phyloP scores from a whole-genome alignment of 1,140 invertebrate species.

The Drosophila rufa region DNA sequence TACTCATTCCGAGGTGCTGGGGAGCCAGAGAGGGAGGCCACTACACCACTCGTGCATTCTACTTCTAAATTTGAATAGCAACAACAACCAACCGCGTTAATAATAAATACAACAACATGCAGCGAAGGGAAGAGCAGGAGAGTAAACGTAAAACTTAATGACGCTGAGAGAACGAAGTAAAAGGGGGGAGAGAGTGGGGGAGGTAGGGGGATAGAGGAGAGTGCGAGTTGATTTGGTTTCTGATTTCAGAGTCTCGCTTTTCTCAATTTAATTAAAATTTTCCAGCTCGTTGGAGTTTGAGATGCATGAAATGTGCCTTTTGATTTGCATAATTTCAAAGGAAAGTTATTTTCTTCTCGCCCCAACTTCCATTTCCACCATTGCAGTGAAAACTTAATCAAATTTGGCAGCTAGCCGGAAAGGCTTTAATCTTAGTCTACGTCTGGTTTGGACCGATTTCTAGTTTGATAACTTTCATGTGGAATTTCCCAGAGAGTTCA shows the following conservation, averaged over 20 bases:
- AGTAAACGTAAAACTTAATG: constrained; percentile 76
- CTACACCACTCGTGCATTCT: constrained; percentile 45
- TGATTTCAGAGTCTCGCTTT: constrained; percentile 57
- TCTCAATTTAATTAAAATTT: constrained; percentile 80
- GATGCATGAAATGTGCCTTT: constrained; percentile 67
- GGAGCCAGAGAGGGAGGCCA: neutral
- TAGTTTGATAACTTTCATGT: neutral
- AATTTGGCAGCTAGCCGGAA: constrained; percentile 18
- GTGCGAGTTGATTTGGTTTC: constrained; percentile 43
- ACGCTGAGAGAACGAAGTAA: constrained; percentile 52
- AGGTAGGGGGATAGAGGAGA: neutral
- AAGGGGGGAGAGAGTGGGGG: constrained; percentile 9
- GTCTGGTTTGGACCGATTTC: constrained; percentile 3
- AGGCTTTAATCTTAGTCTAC: neutral
- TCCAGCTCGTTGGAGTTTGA: constrained; percentile 68
- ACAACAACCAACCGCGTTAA: constrained; percentile 50
- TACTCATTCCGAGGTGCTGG: constrained; percentile 10
- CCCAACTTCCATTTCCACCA: constrained; percentile 11
- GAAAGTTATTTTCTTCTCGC: constrained; percentile 24
- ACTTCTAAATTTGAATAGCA: constrained; percentile 76
- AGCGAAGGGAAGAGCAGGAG: constrained; percentile 21
- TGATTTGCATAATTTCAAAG: constrained; percentile 73
- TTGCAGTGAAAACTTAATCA: constrained; percentile 36
- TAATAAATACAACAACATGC: constrained; percentile 57
- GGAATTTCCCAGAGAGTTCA: neutral